Evolutionary conservation across 2,113 vertebrate species (phyloP), one percentile per base, ranked within the genome.

Genomic region (Ctenodactylus gundi): DNA sequence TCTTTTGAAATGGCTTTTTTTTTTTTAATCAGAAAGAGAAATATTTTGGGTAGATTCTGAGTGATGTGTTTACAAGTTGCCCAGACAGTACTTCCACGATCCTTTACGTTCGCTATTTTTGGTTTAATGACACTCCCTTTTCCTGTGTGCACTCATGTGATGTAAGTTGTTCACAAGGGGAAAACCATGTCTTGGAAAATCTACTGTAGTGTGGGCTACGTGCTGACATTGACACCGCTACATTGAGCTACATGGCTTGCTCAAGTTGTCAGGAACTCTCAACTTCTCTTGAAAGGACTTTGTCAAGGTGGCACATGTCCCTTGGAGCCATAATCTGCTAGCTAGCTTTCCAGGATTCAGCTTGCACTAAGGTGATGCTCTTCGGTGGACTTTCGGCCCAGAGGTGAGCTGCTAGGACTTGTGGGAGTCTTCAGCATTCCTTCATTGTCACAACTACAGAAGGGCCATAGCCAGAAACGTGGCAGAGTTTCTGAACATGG

Each of bases 21-120:
- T 62, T 31, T 73, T 73, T 93, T n/a, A n/a, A n/a, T n/a, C 65
- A 18, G 67, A n/a, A 44, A 57, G 58, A 73, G 31, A 88, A 41
- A 68, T 0, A 29, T 46, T 34, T 6, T 13, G 15, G 68, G 64
- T 20, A 72, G 23, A 76, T 41, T 57, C 53, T 39, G 72, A 70
- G 58, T 75, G 70, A 57, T 55, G 20, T 7, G 9, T 49, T 64
- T 77, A 25, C 55, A 94, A 76, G 83, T 21, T 46, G 34, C 18
- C 44, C 44, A 68, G 36, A 15, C 72, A 25, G n/a, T 23, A 6
- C 31, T 17, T 76, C 27, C 49, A 62, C 31, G 25, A 13, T 75
- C 57, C 49, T 34, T 9, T 25, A 5, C 10, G n/a, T 34, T 73
- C 65, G 20, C 5, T 29, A 39, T 72, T 67, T n/a, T 39, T 4